A percentile compares a stretch with the other conserved stretches of the same genome.
phyloP scores from a whole-genome alignment of 2,797 vertebrate species.

The Spizella passerina region DNA sequence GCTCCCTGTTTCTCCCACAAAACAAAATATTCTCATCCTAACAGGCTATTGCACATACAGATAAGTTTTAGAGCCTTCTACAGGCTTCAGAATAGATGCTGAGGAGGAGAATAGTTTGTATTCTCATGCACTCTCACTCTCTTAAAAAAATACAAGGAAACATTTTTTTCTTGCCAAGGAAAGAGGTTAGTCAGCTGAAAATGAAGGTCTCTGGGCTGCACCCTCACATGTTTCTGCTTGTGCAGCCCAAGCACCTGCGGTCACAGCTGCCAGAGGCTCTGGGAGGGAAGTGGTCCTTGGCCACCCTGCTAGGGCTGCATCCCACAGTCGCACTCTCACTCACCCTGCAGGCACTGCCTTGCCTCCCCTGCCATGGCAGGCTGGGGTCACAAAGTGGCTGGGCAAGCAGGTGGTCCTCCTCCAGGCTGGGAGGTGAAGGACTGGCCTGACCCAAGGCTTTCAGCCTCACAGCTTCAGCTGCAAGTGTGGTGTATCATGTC shows the following conservation, averaged over 20 bases:
- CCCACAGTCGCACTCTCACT: background rate
- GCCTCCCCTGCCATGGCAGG: fast-evolving
- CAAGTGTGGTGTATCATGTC: fast-evolving
- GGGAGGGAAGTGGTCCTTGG: background rate
- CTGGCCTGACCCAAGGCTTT: background rate
- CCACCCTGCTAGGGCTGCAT: fast-evolving
- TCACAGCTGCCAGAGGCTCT: background rate
- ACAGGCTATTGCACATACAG: background rate
- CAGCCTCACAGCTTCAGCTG: background rate
- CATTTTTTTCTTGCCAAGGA: constrained; percentile 11
- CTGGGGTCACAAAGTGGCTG: background rate
- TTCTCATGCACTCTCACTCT: background rate
- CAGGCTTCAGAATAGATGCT: background rate
- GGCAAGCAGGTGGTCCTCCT: background rate
- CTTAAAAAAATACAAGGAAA: background rate
- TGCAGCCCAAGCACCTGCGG: background rate
- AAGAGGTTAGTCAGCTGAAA: constrained; percentile 42
- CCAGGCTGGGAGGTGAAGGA: background rate
- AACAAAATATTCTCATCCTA: background rate
- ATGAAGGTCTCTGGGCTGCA: background rate
- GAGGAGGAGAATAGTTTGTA: background rate
- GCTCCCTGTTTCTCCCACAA: background rate
- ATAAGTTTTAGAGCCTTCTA: background rate
- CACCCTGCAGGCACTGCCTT: background rate
- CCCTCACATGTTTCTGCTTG: constrained; percentile 2